These are phyloP conservation scores for Bombus confusus DNA, from an alignment of 1,140 invertebrate genomes.

Conservation along the genomic window DNA sequence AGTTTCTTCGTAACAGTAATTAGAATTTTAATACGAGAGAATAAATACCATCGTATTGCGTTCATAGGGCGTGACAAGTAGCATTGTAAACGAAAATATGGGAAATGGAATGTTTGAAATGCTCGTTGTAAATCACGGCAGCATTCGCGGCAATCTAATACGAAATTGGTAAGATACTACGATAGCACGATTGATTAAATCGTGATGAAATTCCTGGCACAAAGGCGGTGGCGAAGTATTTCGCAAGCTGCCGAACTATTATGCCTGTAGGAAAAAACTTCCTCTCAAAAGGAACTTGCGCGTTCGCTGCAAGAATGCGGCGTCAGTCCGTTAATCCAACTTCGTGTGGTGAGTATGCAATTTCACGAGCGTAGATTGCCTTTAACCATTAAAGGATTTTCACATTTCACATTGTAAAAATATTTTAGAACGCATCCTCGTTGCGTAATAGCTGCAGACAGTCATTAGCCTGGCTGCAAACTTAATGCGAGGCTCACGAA, in stretches of 20 bases:
- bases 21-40: neutral
- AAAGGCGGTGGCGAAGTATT: neutral
- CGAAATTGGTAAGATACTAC: neutral
- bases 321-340: neutral
- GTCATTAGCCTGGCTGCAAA: no score
- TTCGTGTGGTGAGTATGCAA: constrained; percentile 4
- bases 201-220: neutral
- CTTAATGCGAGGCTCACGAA: no score
- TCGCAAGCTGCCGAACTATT: neutral
- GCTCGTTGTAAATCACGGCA: neutral
- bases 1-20: neutral
- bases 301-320: neutral
- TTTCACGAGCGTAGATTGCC: constrained; percentile 18
- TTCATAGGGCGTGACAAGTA: neutral
- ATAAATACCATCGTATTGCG: no score
- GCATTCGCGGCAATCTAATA: neutral
- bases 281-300: constrained; percentile 12
- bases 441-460: neutral
- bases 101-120: neutral
- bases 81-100: no score
- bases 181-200: neutral
- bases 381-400: constrained; percentile 28
- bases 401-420: neutral
- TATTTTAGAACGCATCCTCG: neutral
- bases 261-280: neutral